Evolutionary conservation across 2,113 vertebrate genomes (phyloP), one percentile per base, ranked within the genome.

Genomic region (Nesoenas mayeri): DNA sequence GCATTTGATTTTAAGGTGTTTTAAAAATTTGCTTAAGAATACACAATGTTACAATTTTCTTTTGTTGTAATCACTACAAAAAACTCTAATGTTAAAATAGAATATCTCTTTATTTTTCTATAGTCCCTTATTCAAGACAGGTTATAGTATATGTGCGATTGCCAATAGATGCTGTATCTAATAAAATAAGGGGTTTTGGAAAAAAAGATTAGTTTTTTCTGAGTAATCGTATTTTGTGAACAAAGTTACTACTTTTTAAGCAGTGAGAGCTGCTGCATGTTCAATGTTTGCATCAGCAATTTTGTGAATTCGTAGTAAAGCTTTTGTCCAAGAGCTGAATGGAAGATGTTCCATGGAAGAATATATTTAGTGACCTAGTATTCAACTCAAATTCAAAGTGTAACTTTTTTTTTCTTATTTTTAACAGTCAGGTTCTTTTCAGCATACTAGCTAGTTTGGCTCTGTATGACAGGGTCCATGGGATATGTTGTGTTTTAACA

Each of bases 381-480:
- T 57, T 74, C 17, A 80, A 21, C 0, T 93, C 47, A 66, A 91
- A 81, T 62, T 44, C 44, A 81, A 54, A 15, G 40, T 51, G 7
- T 34, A 40, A 40, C 40, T 40, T 40, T 40, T 40, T 40, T 40
- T 40, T 40, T 40, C 14, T 40, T 40, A 14, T 40, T 40, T 40
- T 40, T 40, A 14, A 40, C 40, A 40, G 44, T 56, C 25, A 32
- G 8, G 8, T 72, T 72, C 2, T 89, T 85, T 60, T 48, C 20
- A 21, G 19, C 25, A 15, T 84, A 19, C n/a, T 40, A 6, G 6
- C 15, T 69, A 10, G 2, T 77, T 83, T 88, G 38, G 11, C 14
- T 56, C 8, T 79, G 0, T 51, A 79, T 83, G 4, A 3, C 0
- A 1, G 25, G 4, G 4, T 50, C 10, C 5, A 11, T 28, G n/a